Conservation (phyloP, 2,797 vertebrate genomes). For the Anas bernieri region DNA sequence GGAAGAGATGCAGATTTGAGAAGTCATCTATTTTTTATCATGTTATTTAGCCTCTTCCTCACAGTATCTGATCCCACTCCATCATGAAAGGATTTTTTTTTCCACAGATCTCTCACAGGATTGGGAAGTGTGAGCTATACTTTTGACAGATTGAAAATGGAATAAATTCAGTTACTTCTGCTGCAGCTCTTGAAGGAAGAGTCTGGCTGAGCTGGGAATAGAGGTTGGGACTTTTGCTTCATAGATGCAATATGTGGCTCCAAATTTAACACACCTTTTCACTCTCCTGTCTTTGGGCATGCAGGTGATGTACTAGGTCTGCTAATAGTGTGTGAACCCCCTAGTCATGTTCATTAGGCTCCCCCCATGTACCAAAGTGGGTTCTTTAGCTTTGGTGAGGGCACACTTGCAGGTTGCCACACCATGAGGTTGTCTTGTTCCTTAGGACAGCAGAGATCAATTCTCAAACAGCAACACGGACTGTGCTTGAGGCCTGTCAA, state of each 20-base stretch:
- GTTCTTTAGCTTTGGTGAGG: not conserved
- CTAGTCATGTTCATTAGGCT: not conserved
- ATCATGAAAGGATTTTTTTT: not conserved
- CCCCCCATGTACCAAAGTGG: not conserved
- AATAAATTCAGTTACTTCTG: not conserved
- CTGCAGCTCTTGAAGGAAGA: not conserved
- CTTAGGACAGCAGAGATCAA: not conserved
- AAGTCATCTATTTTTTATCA: not conserved
- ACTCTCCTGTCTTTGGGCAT: not conserved
- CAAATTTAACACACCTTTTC: not conserved
- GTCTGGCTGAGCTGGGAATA: not conserved
- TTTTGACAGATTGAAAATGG: not conserved
- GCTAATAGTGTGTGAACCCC: not conserved
- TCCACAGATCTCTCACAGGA: not conserved
- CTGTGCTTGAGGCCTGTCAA: not conserved
- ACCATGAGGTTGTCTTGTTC: not conserved
- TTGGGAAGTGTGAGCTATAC: not conserved
- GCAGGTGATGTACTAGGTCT: not conserved
- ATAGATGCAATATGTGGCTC: accelerated
- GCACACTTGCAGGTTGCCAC: not conserved
- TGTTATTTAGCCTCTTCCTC: not conserved
- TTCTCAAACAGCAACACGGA: not conserved
- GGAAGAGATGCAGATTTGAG: not conserved
- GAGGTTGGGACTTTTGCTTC: not conserved
- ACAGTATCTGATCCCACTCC: not conserved